Evolutionary conservation across 2,888 invertebrate genomes (phyloP), one percentile per base, ranked within the genome.

Genomic region (Drosophila rubida): DNA sequence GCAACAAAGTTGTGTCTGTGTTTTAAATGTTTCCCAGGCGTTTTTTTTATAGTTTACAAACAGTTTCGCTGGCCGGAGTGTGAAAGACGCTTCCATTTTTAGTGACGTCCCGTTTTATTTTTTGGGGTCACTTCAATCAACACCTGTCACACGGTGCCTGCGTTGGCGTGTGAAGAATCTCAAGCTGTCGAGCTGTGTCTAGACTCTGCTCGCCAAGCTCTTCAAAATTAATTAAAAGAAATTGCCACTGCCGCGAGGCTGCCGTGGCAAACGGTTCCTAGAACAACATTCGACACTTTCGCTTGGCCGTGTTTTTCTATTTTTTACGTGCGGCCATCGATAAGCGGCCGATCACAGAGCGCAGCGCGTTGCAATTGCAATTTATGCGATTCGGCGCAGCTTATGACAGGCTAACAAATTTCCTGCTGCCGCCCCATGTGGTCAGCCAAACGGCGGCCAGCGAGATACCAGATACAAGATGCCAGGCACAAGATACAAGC

Each of bases 371-470:
- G 83, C 83, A 71, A 44, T 60, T 58, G 74, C 73, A 85, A 88
- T 86, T 88, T 88, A 85, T 86, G 67, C 80, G 80, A 71, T 73
- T 78, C 74, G 78, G 69, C 80, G 88, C 88, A 83, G 67, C 65
- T 86, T 88, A 86, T 83, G 84, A 78, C 84, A 88, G 83, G 70
- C 84, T 80, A 88, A 88, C 84, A 88, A 84, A 84, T 84, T 84
- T 75, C 78, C 80, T 70, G 78, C 78, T 65, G 68, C 75, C 83
- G 70, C 80, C 80, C 79, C 80, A 80, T 81, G 85, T 65, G 85
- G 80, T 68, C 69, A 67, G 61, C 57, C 50, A 73, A 74, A 66
- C 73, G 75, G 73, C 73, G 75, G 75, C 73, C 57, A 54, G 45
- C 60, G 6, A 70, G 73, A 73, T 75, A 62, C 75, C 65, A 71